These are phyloP conservation scores for Otolemur crassicaudatus DNA, from an alignment of 2,797 vertebrate genomes.

Conservation along the genomic window DNA sequence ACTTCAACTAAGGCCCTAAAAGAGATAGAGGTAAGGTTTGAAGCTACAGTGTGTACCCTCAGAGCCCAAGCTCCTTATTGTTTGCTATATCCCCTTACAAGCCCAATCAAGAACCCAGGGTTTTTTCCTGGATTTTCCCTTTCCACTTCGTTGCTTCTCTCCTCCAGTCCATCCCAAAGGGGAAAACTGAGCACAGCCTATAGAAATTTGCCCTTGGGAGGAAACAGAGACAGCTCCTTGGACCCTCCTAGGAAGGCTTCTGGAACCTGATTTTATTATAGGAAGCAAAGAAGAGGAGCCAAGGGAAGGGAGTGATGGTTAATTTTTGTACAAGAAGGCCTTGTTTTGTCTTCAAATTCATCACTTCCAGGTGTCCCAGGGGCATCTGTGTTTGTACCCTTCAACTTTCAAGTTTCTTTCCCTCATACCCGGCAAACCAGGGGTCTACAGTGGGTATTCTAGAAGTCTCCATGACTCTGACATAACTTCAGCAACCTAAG, in stretches of 20 bases:
- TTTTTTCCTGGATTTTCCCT: neutral
- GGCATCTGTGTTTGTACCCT: neutral
- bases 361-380: neutral
- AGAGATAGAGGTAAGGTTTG: neutral
- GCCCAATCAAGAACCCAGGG: no score
- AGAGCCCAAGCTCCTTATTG: neutral
- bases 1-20: neutral
- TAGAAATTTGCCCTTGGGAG: neutral
- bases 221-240: neutral
- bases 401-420: neutral
- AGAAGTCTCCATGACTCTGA: rapidly evolving
- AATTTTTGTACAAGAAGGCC: neutral
- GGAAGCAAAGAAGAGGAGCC: neutral
- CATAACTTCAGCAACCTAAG: neutral
- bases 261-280: neutral
- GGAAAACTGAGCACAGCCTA: no score
- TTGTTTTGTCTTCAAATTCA: neutral
- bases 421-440: neutral
- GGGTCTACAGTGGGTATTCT: neutral
- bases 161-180: neutral
- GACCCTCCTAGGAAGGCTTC: neutral
- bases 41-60: neutral
- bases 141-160: neutral
- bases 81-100: neutral
- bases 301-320: neutral